phyloP scores from a whole-genome alignment of 2,797 vertebrate genomes.

The Dendrocincla tyrannina region DNA sequence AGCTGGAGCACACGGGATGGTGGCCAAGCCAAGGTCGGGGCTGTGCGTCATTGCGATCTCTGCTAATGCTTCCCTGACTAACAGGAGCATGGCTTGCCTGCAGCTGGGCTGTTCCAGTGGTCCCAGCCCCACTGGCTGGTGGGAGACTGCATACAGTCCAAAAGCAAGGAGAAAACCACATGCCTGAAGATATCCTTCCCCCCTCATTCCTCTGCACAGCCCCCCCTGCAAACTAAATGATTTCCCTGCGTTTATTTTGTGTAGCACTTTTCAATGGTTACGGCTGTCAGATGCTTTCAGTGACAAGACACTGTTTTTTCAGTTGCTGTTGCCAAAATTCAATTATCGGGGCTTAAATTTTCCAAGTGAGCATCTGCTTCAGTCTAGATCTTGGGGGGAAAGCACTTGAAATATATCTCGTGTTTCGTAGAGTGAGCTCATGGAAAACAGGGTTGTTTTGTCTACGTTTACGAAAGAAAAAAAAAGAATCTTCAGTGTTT shows the following conservation, averaged over 20 bases:
- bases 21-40: background rate
- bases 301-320: constrained; percentile 15
- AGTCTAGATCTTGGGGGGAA: background rate
- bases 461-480: background rate
- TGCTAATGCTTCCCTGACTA: background rate
- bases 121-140: background rate
- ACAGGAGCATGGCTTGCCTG: background rate
- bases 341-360: background rate
- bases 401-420: background rate
- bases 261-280: background rate
- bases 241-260: background rate
- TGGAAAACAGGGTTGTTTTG: constrained; percentile 47
- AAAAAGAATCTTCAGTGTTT: background rate
- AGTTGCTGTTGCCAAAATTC: constrained; percentile 28
- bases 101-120: background rate
- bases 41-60: background rate
- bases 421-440: constrained; percentile 27
- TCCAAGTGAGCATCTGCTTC: constrained; percentile 23
- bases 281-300: background rate
- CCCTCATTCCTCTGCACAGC: background rate
- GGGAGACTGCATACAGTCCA: background rate
- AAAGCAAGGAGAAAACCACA: background rate
- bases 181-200: background rate
- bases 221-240: background rate
- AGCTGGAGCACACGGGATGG: background rate